Conservation (phyloP, 2,888 invertebrate species). For the Hypsopygia costalis region DNA sequence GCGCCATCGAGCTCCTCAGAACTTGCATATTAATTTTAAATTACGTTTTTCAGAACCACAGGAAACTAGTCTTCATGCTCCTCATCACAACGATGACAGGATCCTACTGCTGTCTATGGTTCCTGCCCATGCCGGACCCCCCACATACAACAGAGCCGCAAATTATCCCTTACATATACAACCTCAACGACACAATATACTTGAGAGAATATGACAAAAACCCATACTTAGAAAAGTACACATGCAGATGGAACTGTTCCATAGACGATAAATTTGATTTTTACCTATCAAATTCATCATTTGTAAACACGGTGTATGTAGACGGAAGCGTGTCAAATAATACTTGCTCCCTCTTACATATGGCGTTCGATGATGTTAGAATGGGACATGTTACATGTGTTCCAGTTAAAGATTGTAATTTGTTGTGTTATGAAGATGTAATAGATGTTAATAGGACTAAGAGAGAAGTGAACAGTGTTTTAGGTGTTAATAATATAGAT, state of each 20-base stretch:
- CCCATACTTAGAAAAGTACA: constrained; percentile 45
- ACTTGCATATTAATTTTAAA: no score
- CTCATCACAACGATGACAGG: constrained; percentile 83
- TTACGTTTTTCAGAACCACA: constrained; percentile 63
- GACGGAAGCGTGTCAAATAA: constrained; percentile 39
- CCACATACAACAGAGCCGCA: constrained; percentile 22
- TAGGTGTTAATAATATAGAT: neutral
- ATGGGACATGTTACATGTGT: constrained; percentile 44
- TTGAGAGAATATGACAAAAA: constrained; percentile 34
- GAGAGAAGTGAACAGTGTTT: constrained; percentile 20
- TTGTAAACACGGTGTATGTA: constrained; percentile 50
- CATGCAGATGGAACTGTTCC: constrained; percentile 62
- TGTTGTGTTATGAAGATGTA: constrained; percentile 55
- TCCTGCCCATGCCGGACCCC: constrained; percentile 66
- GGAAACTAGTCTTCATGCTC: constrained; percentile 86
- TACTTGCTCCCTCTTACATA: constrained; percentile 52
- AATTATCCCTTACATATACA: constrained; percentile 46
- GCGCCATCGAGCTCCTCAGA: no score
- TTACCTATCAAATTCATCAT: constrained; percentile 49
- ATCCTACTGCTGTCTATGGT: constrained; percentile 85
- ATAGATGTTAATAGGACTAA: constrained; percentile 22
- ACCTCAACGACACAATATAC: constrained; percentile 57
- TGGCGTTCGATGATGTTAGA: constrained; percentile 44
- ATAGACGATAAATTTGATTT: constrained; percentile 38
- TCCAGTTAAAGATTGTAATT: constrained; percentile 47